Percentiles rank a stretch among this genome's conserved stretches.
These are phyloP conservation scores for Ischnura elegans DNA, from an alignment of 2,888 invertebrate species.

Conservation along the genomic window DNA sequence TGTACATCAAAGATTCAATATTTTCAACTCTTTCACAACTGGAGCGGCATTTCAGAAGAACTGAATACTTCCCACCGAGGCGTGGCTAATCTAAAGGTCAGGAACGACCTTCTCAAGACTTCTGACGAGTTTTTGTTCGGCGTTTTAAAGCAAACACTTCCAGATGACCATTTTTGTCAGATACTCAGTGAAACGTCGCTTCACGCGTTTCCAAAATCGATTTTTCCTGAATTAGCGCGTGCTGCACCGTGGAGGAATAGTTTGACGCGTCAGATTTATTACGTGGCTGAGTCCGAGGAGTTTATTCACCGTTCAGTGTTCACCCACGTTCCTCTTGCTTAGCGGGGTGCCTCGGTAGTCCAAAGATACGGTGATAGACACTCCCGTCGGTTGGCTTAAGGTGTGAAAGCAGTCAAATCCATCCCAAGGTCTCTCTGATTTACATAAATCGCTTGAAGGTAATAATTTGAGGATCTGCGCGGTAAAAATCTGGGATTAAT, in stretches of 20 bases:
- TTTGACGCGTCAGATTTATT: background rate
- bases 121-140: background rate
- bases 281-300: background rate
- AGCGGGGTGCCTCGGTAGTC: background rate
- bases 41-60: background rate
- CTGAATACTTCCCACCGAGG: background rate
- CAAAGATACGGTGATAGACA: background rate
- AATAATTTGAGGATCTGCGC: background rate
- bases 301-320: background rate
- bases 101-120: background rate
- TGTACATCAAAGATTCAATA: too few relatives aligned
- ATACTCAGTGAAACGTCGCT: background rate
- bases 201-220: conserved; percentile 4
- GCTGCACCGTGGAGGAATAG: background rate
- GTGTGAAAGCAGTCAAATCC: background rate
- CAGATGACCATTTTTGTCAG: background rate
- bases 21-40: background rate
- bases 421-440: background rate
- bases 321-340: background rate
- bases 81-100: background rate
- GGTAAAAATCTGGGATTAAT: background rate
- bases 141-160: background rate
- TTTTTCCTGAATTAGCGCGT: conserved; percentile 4
- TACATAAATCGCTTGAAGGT: background rate
- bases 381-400: background rate